A percentile compares a stretch with the other conserved stretches of the same genome.
Conservation (phyloP, 2,888 invertebrate species). For the Cephus sareptanus region DNA sequence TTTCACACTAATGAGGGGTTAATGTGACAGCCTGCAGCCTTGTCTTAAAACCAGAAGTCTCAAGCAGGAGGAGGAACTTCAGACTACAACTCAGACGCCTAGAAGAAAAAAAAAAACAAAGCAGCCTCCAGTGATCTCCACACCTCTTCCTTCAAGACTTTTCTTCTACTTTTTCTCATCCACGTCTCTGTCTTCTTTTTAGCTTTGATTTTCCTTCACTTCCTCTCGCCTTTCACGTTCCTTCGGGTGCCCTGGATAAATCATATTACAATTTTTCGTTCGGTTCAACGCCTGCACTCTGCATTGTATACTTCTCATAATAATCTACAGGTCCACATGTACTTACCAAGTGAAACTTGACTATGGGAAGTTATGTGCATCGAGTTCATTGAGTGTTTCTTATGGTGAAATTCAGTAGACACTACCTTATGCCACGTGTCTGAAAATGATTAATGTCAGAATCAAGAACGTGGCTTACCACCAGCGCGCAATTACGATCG, state of each 20-base stretch:
- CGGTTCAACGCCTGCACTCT: background rate
- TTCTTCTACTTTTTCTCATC: background rate
- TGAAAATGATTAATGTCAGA: slow-evolving; percentile 1
- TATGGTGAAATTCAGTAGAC: background rate
- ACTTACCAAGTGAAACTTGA: background rate
- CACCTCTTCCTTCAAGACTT: background rate
- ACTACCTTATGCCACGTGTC: background rate
- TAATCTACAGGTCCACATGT: background rate
- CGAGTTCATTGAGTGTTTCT: slow-evolving; percentile 31
- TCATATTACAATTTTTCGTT: background rate
- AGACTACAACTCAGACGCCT: slow-evolving; percentile 22
- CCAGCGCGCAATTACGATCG: slow-evolving; percentile 31
- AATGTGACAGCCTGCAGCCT: slow-evolving; percentile 37
- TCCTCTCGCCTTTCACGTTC: background rate
- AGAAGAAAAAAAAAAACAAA: background rate
- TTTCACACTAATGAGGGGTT: slow-evolving; percentile 48
- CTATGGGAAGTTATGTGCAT: background rate
- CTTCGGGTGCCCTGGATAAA: background rate
- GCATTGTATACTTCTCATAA: background rate
- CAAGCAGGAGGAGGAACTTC: slow-evolving; percentile 24
- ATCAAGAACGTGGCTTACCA: background rate
- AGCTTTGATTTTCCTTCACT: background rate
- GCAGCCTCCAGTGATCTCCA: background rate
- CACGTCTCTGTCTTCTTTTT: background rate
- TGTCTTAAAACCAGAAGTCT: slow-evolving; percentile 32